Conservation (phyloP, 92 coral and sea anemone species). For the Parazoanthus darwini region DNA sequence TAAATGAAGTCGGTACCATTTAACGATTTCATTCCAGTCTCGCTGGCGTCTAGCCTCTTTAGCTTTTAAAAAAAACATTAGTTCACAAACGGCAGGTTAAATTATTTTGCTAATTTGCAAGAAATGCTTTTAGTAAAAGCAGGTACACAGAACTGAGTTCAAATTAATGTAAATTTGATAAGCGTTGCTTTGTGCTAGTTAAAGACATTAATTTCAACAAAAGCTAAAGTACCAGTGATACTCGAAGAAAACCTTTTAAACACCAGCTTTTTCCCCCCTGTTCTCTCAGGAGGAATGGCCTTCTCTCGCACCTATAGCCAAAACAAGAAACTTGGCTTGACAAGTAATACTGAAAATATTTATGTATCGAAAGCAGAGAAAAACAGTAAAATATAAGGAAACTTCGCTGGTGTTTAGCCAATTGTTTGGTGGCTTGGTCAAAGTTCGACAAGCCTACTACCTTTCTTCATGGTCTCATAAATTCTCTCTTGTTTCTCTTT, state of each 20-base stretch:
- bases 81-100: conserved; percentile 20
- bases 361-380: neutral
- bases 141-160: conserved; percentile 28
- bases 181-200: conserved; percentile 33
- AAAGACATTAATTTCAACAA: conserved; percentile 32
- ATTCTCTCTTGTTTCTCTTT: neutral
- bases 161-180: conserved; percentile 45
- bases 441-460: neutral
- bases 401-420: too few relatives aligned
- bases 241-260: neutral
- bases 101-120: conserved; percentile 28
- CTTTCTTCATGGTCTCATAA: neutral
- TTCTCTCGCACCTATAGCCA: neutral
- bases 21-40: conserved; percentile 17
- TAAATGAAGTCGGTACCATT: conserved; percentile 22
- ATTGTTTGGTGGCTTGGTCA: neutral
- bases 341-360: neutral
- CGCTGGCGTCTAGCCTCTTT: conserved; percentile 33
- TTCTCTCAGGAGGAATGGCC: neutral
- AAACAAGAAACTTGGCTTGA: neutral
- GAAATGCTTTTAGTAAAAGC: conserved; percentile 37
- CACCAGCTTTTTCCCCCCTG: neutral
- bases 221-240: conserved; percentile 10
- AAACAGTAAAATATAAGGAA: neutral
- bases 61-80: conserved; percentile 16